Conservation (phyloP, 1,140 invertebrate genomes). For the Drosophila ambigua region DNA sequence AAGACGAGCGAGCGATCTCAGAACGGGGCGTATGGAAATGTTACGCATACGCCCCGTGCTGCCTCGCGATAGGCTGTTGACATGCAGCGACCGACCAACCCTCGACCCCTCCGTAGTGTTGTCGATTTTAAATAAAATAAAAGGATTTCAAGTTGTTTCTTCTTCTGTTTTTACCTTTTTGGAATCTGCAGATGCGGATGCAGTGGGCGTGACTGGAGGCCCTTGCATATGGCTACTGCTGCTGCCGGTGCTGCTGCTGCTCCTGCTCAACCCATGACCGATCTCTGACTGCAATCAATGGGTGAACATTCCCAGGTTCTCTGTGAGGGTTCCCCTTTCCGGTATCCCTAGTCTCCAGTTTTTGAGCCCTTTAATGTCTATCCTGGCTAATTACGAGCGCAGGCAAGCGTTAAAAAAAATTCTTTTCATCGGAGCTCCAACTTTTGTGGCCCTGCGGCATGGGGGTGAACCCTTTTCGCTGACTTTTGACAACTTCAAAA, state of each 20-base stretch:
- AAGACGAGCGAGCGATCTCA: neutral
- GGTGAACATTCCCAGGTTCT: no score
- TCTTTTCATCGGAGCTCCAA: neutral
- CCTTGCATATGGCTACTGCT: neutral
- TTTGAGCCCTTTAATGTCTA: neutral
- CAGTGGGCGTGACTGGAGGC: neutral
- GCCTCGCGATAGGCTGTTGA: conserved; percentile 35
- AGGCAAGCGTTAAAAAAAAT: neutral
- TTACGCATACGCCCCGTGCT: conserved; percentile 57
- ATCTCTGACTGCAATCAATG: no score
- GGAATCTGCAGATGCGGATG: neutral
- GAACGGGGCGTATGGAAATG: conserved; percentile 39
- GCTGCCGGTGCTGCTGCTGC: no score
- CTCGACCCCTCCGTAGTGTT: conserved; percentile 1
- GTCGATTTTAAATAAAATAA: conserved; percentile 27
- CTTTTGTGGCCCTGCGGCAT: neutral
- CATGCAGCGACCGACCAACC: conserved; percentile 20
- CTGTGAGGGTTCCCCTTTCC: neutral
- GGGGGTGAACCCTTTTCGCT: conserved; percentile 7
- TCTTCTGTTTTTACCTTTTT: conserved; percentile 3
- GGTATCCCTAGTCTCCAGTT: no score
- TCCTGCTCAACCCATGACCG: neutral
- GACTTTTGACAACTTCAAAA: conserved; percentile 27
- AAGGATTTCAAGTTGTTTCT: conserved; percentile 5
- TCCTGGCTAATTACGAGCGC: neutral